A percentile compares a stretch with the other conserved stretches of the same genome.
Evolutionary conservation across 2,113 vertebrate genomes (phyloP).

Genomic region (Pleuronectes platessa): DNA sequence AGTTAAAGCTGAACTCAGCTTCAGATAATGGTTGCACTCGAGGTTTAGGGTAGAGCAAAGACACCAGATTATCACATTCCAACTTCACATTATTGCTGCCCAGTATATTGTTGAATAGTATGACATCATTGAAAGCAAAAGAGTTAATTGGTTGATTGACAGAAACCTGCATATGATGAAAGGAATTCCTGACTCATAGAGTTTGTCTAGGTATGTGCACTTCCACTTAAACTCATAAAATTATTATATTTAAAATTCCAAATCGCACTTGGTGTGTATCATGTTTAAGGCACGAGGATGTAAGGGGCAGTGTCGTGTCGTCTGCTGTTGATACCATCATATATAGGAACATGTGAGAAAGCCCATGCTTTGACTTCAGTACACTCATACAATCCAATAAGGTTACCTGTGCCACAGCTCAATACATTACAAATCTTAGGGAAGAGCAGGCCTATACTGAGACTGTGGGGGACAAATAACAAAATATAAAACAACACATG

Average conservation of each 20-base stretch:
- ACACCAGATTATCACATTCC: not conserved
- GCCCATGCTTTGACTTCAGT: not conserved
- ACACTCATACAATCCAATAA: conserved; percentile 4
- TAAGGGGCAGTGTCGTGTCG: not conserved
- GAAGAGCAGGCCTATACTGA: conserved; percentile 9
- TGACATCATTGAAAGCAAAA: conserved; percentile 4
- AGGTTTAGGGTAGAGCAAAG: not conserved
- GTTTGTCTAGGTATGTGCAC: not conserved
- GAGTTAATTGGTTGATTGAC: not conserved
- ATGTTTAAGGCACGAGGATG: conserved; percentile 42
- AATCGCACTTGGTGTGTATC: conserved; percentile 53
- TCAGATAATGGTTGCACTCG: not conserved
- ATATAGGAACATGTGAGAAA: not conserved
- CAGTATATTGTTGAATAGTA: not conserved
- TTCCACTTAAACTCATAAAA: not conserved
- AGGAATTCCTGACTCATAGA: not conserved
- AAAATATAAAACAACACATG: not conserved
- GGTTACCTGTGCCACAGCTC: conserved; percentile 8
- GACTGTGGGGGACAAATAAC: not conserved
- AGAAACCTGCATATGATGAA: not conserved
- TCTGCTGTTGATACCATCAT: not conserved
- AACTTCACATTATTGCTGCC: conserved; percentile 6
- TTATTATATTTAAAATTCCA: not conserved
- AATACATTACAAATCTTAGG: conserved; percentile 5
- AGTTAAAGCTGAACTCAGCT: not conserved